phyloP scores from a whole-genome alignment of 2,797 vertebrate genomes.

The Syngnathus acus region DNA sequence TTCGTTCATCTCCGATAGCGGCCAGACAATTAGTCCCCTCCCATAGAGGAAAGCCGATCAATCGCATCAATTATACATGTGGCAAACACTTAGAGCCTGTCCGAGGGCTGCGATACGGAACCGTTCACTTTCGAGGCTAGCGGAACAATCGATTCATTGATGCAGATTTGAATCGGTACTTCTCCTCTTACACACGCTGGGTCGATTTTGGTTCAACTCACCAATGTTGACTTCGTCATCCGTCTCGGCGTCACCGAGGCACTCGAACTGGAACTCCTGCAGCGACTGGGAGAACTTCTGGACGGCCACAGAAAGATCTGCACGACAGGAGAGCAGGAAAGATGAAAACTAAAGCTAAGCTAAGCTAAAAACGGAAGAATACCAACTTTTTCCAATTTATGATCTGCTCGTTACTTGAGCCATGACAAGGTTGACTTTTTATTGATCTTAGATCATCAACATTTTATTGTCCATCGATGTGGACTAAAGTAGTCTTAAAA shows the following conservation, averaged over 20 bases:
- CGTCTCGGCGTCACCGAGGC: conserved; percentile 96
- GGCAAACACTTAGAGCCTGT: conserved; percentile 15
- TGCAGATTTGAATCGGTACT: not conserved
- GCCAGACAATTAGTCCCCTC: conserved; percentile 70
- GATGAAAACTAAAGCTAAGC: conserved; percentile 6
- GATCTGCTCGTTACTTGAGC: not conserved
- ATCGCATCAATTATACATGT: conserved; percentile 67
- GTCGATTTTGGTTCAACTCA: conserved; percentile 50
- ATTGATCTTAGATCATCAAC: not conserved
- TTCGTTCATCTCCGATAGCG: conserved; percentile 72
- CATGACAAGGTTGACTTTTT: not conserved
- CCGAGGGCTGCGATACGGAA: not conserved
- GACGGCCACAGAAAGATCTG: conserved; percentile 93
- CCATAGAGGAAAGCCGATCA: conserved; percentile 53
- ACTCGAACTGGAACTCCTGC: conserved; percentile 98
- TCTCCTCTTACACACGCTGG: too few species aligned
- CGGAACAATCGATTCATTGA: not conserved
- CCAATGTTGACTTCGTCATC: conserved; percentile 99
- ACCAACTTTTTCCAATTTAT: not conserved
- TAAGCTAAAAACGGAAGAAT: too few species aligned
- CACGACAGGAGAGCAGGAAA: conserved; percentile 13
- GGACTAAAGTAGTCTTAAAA: not conserved
- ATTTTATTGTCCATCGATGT: not conserved
- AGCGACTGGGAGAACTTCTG: conserved; percentile 97
- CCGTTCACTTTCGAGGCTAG: not conserved